Evolutionary conservation across 1,140 invertebrate species (phyloP), one percentile per base, ranked within the genome.

Genomic region (Drosophila navojoa): DNA sequence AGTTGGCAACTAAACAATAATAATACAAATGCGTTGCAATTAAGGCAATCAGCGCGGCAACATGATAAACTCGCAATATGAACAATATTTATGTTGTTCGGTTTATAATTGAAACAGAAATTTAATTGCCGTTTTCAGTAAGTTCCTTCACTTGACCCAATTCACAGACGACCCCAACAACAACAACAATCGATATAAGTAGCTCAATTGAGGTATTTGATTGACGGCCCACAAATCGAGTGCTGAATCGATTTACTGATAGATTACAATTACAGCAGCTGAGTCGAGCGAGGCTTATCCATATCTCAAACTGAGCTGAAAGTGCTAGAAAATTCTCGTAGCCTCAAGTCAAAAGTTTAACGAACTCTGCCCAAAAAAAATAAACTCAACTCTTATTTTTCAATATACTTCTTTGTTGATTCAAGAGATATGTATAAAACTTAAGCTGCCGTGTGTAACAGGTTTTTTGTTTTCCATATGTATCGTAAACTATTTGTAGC

Each of bases 111-210:
- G 71, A 81, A 81, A 59, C 81, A 77, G 77, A 89, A 82, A 77
- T 89, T 86, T 87, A 86, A 86, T 86, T 81, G 78, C 78, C 81
- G 76, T 87, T 86, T 85, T 74, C 15, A 79, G 82, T 89, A 74
- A 84, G 79, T 77, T 87, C 73, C 84, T 89, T 73, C 19, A 79
- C 82, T 87, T 87, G 82, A 87, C 82, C 84, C 52, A 87, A 87
- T 87, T 87, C 82, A 57, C 82, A 89, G 79, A 19, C 72, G 67
- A 79, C 84, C 64, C 69, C 68, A 75, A 40, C 5, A 29, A 32
- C 3, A 58, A 11, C 49, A 62, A 63, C 38, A 40, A 49, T 40
- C 16, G 19, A 53, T 42, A 50, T 6, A 19, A 60, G 16, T 25
- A 3, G 22, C 22, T 35, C 38, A 16, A 45, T 38, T 38, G 52